Evolutionary conservation across 2,113 vertebrate genomes (phyloP).

Genomic region (Emydura subglobosa): DNA sequence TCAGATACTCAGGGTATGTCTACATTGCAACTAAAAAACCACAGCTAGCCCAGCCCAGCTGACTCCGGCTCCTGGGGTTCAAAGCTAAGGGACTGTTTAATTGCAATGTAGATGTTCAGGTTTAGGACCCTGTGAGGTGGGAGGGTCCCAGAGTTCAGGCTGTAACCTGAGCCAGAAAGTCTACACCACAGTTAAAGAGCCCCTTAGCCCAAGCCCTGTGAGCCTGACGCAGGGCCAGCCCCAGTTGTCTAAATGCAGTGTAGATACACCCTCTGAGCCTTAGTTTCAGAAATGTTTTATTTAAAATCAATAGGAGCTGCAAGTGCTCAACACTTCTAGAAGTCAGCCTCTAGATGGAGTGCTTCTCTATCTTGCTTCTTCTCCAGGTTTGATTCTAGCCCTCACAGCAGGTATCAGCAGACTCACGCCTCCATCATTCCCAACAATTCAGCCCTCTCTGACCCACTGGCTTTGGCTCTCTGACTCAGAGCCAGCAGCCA

Average conservation of each 20-base stretch:
- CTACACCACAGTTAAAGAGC: background rate
- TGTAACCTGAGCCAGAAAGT: background rate
- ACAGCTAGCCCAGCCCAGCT: background rate
- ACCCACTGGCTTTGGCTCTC: too few species aligned
- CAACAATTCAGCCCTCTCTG: too few species aligned
- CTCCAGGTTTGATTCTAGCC: too few species aligned
- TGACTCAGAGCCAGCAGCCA: too few species aligned
- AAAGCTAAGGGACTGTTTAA: background rate
- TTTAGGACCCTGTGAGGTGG: background rate
- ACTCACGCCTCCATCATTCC: too few species aligned
- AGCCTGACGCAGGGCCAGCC: background rate
- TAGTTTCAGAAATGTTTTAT: background rate
- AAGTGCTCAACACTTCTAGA: too few species aligned
- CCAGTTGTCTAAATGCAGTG: background rate
- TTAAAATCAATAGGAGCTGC: background rate
- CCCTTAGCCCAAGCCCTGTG: background rate
- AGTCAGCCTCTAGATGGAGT: too few species aligned
- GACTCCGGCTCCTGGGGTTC: background rate
- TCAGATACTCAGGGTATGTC: background rate
- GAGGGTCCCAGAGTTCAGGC: background rate
- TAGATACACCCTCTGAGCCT: background rate
- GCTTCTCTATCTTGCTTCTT: too few species aligned
- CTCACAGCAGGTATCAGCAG: too few species aligned
- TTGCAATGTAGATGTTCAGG: background rate
- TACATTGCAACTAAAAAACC: background rate